These are phyloP conservation scores for Meda fulgida DNA, from an alignment of 2,797 vertebrate genomes.

Conservation along the genomic window DNA sequence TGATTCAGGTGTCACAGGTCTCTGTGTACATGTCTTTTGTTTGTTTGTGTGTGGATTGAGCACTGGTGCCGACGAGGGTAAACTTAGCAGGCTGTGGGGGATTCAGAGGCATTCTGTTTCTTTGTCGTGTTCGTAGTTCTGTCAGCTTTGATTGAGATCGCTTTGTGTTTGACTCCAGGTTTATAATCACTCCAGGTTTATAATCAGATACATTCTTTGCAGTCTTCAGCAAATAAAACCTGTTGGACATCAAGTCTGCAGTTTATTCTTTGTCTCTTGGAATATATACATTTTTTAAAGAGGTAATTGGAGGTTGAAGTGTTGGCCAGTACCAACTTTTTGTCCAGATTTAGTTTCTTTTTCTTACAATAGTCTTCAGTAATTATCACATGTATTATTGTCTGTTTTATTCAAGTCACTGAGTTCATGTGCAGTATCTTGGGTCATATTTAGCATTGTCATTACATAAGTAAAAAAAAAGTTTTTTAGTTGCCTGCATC, in stretches of 20 bases:
- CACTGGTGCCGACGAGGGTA: constrained; percentile 16
- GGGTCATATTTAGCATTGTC: constrained; percentile 4
- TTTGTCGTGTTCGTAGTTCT: not conserved
- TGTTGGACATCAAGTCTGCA: not conserved
- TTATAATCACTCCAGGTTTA: not conserved
- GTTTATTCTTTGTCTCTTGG: constrained; percentile 1
- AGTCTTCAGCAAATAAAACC: constrained; percentile 6
- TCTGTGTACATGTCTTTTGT: constrained; percentile 38
- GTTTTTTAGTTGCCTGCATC: constrained; percentile 54
- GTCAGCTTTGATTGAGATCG: not conserved
- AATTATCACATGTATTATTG: not conserved
- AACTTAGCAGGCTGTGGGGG: constrained; percentile 22
- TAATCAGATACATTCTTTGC: not conserved
- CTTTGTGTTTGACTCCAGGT: not conserved
- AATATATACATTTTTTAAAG: not conserved
- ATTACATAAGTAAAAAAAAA: constrained; percentile 9
- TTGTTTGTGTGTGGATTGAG: constrained; percentile 38
- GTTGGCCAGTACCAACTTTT: not conserved
- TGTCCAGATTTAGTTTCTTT: not conserved
- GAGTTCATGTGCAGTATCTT: not conserved
- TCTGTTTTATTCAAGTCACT: not conserved
- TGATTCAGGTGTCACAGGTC: constrained; percentile 43
- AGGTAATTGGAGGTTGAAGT: not conserved
- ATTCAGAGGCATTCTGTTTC: constrained; percentile 48
- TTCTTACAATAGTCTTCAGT: not conserved